Conservation (phyloP, 2,797 vertebrate genomes). For the Schizothorax lantsangensis region DNA sequence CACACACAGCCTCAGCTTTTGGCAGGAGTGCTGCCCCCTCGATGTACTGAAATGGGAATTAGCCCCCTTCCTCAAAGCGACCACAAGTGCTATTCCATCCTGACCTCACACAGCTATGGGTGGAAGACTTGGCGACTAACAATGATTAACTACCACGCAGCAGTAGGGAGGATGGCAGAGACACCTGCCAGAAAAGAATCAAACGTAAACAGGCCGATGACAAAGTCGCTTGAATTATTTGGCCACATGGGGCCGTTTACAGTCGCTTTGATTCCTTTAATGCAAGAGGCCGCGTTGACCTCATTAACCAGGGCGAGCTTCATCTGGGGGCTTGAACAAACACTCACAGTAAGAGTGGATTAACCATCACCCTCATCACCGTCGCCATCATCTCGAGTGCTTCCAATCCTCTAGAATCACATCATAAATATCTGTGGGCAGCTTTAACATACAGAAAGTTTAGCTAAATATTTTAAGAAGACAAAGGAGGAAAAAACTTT, state of each 20-base stretch:
- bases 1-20: conserved; percentile 57
- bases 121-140: conserved; percentile 54
- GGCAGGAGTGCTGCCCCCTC: conserved; percentile 50
- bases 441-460: conserved; percentile 31
- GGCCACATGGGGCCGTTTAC: conserved; percentile 35
- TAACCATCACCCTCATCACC: conserved; percentile 43
- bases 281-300: conserved; percentile 31
- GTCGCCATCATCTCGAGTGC: conserved; percentile 4
- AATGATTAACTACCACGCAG: conserved; percentile 42
- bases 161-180: conserved; percentile 30
- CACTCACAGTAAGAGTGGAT: conserved; percentile 41
- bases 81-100: conserved; percentile 51
- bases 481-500: conserved; percentile 28
- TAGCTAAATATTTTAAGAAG: conserved; percentile 30
- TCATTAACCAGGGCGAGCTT: conserved; percentile 42
- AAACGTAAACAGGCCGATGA: conserved; percentile 51
- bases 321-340: conserved; percentile 47
- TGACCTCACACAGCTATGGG: conserved; percentile 53
- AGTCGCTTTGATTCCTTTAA: conserved; percentile 34
- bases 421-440: conserved; percentile 26
- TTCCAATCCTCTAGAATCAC: conserved; percentile 18
- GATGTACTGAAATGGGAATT: conserved; percentile 58
- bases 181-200: conserved; percentile 48
- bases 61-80: conserved; percentile 55
- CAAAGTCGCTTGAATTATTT: conserved; percentile 41